Base-by-base conservation (phyloP, 1,140 invertebrate species). In the Neodiprion virginianus region DNA sequence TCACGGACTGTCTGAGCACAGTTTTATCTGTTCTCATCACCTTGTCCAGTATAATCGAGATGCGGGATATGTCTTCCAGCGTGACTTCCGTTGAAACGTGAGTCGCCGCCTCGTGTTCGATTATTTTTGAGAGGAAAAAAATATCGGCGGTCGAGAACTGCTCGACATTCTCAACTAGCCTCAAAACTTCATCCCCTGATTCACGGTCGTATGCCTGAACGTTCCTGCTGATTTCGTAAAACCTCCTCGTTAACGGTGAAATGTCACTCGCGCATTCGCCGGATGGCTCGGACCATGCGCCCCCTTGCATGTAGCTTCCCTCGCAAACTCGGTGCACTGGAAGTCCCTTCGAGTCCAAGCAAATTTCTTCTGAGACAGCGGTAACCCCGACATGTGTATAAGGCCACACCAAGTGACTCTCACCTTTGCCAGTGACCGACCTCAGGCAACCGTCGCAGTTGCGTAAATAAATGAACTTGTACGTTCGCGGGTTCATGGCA, bases 71-170 rank as follows among this genome's bases (percentile, higher is more conserved):
- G 65, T 87, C 85, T n/a, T 88, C 87, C 71, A 87, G 80, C 61
- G 88, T 85, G 28, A 88, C 77, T 14, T 75, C 76, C 21, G 80
- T 81, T 69, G 80, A 67, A 79, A 88, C 88, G 53, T 14, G 11
- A 73, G 77, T 53, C 17, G 84, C 75, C 17, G 81, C 80, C 65
- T 89, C 77, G 71, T 81, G 79, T 76, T 87, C 82, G 23, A 89
- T 79, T n/a, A 90, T 90, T 74, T 89, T 87, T 4, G 89, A 88
- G 71, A 90, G 80, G 73, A 89, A 89, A 77, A 89, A 87, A 75
- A 91, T 85, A 82, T 91, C 89, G 9, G 87, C 88, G 40, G 89
- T 87, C 49, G 90, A 87, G 23, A 90, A 78, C 65, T 85, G 14
- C n/a, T n/a, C 50, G 8, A 40, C 53, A 17, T 40, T 80, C 80